Evolutionary conservation across 2,113 vertebrate species (phyloP).

Genomic region (Tonatia bakeri): DNA sequence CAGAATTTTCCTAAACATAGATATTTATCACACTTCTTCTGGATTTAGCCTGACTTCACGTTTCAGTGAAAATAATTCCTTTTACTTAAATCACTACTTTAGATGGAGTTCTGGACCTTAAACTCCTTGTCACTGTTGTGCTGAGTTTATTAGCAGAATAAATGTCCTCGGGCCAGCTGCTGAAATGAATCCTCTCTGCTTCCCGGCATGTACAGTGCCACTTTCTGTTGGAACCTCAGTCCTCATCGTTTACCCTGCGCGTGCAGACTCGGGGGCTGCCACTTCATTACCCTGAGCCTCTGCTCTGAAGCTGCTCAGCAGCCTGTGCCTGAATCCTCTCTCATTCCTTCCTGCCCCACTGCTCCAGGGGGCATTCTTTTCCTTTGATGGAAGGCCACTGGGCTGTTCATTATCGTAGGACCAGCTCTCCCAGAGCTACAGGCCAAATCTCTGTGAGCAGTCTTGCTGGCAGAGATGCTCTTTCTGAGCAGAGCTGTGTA

Average conservation of each 20-base stretch:
- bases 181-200: neutral
- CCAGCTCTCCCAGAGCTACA: neutral
- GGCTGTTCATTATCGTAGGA: neutral
- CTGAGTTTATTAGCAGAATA: constrained; percentile 44
- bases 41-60: constrained; percentile 31
- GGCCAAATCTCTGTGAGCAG: neutral
- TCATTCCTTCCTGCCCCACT: neutral
- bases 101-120: neutral
- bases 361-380: neutral
- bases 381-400: neutral
- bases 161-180: constrained; percentile 15
- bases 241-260: neutral
- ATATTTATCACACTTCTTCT: neutral
- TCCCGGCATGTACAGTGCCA: neutral
- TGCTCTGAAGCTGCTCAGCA: neutral
- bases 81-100: neutral
- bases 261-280: neutral
- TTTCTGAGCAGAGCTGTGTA: neutral
- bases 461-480: neutral
- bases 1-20: neutral
- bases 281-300: neutral
- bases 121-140: neutral
- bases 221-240: neutral
- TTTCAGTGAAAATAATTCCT: neutral
- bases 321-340: neutral